Base-by-base conservation (phyloP, 2,113 vertebrate species). In the Charadrius vociferus region DNA sequence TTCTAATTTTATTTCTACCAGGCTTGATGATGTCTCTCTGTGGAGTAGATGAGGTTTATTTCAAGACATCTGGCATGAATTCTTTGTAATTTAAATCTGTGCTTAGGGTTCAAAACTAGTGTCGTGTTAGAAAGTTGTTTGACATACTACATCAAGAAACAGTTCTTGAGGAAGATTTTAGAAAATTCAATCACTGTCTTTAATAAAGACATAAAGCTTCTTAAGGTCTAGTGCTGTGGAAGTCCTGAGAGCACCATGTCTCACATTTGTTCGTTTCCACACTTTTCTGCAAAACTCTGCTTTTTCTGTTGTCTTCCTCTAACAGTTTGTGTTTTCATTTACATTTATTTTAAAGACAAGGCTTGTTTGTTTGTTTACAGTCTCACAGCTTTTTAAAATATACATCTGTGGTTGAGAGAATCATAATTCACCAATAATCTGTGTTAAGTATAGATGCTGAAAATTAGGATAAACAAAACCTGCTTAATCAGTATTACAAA, bases 11-110 rank as follows among this genome's bases (percentile, higher is more conserved):
- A 71, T 72, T 90, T 65, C 66, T 58, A 5, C 67, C 50, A 27
- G 34, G 53, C 62, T 93, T 81, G 58, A n/a, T 91, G 75, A 22
- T 72, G 47, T 78, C 53, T 80, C 82, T 97, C 61, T 49, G 41
- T 58, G 65, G 80, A 95, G 90, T 52, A 68, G 83, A 62, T 45
- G 15, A 93, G 63, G 43, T 86, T 95, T 92, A 58, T 90, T 88
- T 85, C 8, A 13, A 88, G 72, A 84, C 82, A 95, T 71, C 90
- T 83, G 62, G 65, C 65, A 65, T 72, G 37, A 87, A 86, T 97
- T 97, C 62, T 90, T 97, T 95, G 88, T 94, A 73, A 88, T 94
- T 94, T 81, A 77, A 78, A 94, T 50, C 37, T 78, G 34, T 81
- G 39, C n/a, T 65, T 88, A 53, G 14, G 41, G 41, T 78, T 81